Base-by-base conservation (phyloP, 2,888 invertebrate genomes). In the Tetragonula carbonaria region DNA sequence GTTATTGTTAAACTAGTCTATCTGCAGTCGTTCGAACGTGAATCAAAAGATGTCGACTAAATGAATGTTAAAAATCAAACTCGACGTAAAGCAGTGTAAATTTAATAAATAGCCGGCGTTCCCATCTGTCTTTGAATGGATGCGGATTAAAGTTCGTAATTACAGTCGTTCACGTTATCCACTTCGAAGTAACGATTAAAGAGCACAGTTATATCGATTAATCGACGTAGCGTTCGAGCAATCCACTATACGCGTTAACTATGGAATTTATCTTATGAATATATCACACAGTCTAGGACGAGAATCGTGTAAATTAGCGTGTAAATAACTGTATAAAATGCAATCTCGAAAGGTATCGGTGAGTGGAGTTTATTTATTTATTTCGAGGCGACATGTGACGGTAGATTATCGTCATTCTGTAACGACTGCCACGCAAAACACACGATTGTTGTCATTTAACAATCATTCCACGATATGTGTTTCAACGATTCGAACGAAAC, bases 261-360 rank as follows among this genome's bases (percentile, higher is more conserved):
- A 51, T 68, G 8, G 33, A 65, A 75, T 67, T 68, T 80, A 85
- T 33, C 86, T 71, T 85, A 84, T 75, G 78, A 85, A 80, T 78
- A 75, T 78, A 78, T 81, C 18, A 18, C 33, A 28, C 74, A 77
- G 51, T 78, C 81, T 87, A 86, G 87, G 74, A 81, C 76, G 86
- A 87, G 83, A 13, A 89, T 90, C 86, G 88, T 94, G 94, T 94
- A 94, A 92, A 94, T 93, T 94, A 94, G 93, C 84, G 83, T 94
- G 94, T 94, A 94, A 94, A 94, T 94, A 94, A 93, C 91, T 94
- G 94, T 94, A 94, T 92, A 94, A 92, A 88, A 78, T 78, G 51
- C 23, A 77, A 82, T 65, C 57, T 55, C 70, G 73, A 66, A 51
- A 68, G 75, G 63, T 75, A 62, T 78, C 85, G 80, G 63, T 71